Evolutionary conservation across 2,888 invertebrate species (phyloP), one percentile per base, ranked within the genome.

Genomic region (Lasioglossum calceatum): DNA sequence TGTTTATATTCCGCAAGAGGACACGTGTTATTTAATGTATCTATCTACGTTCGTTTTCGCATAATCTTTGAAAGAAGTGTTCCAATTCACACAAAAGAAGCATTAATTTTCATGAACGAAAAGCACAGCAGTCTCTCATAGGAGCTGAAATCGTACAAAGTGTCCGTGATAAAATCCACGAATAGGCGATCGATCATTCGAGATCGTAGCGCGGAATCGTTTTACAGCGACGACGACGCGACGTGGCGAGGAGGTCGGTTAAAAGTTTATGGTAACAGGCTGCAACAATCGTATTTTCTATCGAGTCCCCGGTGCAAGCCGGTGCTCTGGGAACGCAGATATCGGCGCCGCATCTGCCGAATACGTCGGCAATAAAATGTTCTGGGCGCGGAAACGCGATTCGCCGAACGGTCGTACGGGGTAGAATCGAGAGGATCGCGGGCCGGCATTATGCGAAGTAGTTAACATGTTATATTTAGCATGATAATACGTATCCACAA

Each of bases 371-470:
- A 90, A 91, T 91, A 91, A 91, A 91, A 91, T 89, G 84, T 90
- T 88, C 86, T 78, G 82, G 80, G 85, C 87, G 89, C 85, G 85
- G 90, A 88, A 86, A 89, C 87, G 89, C 91, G 91, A 91, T 91
- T 91, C 91, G 87, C 79, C 88, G 87, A 88, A 86, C 90, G 88
- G 74, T 84, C 88, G 88, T 89, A 81, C 77, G 64, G 82, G 75
- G 86, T 85, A 77, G 87, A 87, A 88, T 85, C 90, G 88, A 90
- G 90, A 91, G 90, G 87, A 90, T 90, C 90, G 88, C 86, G 82
- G 79, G 75, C 61, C 74, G 87, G 84, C 87, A 91, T 94, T 94
- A 94, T 95, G 98, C 98, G 95, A 98, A 97, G 95, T 97, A 97
- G 96, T 98, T 95, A 95, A 95, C 95, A 95, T 95, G 95, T 95